These are phyloP conservation scores for Myrmecophaga tridactyla DNA, from an alignment of 2,113 vertebrate species.

Conservation along the genomic window DNA sequence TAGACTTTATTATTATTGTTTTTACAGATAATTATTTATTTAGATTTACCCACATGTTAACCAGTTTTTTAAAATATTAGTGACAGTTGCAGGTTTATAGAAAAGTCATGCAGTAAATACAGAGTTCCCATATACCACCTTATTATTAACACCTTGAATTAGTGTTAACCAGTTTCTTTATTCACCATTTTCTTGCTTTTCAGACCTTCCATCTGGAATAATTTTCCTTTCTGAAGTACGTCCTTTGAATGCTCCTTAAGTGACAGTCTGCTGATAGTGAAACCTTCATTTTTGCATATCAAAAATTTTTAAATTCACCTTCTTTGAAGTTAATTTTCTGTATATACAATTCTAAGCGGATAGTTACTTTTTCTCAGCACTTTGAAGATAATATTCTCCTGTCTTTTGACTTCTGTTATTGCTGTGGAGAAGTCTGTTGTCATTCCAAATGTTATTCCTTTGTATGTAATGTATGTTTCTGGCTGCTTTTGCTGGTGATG, in stretches of 20 bases:
- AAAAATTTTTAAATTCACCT: background rate
- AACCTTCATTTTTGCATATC: background rate
- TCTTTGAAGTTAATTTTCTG: conserved; percentile 24
- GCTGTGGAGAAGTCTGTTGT: background rate
- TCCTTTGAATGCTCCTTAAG: background rate
- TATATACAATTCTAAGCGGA: background rate
- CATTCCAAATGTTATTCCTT: background rate
- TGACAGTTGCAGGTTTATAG: too few species aligned
- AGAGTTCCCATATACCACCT: too few species aligned
- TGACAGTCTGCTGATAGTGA: background rate
- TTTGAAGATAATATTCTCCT: background rate
- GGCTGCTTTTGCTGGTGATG: background rate
- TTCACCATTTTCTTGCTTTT: background rate
- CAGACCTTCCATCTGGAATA: background rate
- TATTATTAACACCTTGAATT: too few species aligned
- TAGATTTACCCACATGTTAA: background rate
- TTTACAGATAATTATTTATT: background rate
- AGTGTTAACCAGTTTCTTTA: background rate
- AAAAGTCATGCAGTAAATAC: too few species aligned
- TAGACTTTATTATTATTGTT: background rate
- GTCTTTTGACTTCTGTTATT: background rate
- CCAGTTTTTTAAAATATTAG: background rate
- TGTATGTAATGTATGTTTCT: background rate
- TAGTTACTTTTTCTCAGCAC: background rate
- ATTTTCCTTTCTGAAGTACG: background rate